Base-by-base conservation (phyloP, 2,888 invertebrate species). In the Andrena marginata region DNA sequence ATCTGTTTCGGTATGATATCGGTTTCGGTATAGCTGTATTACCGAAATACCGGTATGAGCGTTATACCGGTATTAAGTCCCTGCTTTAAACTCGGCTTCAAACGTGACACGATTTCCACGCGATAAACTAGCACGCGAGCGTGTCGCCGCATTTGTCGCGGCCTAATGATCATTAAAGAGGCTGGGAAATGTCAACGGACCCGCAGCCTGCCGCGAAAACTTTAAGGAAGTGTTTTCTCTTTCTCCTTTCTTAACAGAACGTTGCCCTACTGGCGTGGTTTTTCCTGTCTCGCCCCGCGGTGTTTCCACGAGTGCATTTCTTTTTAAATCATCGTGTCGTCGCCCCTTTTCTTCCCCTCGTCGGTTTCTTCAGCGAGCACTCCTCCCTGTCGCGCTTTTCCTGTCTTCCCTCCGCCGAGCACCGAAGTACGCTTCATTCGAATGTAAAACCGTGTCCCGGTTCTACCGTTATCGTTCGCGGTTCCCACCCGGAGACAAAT, bases 131-230 rank as follows among this genome's bases (percentile, higher is more conserved):
- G 42, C 35, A 16, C 31, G 42, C 26, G 59, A 73, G 67, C 48
- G 65, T 76, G 68, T 64, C 33, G 33, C 54, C 54, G 60, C 73
- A 73, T 76, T 84, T 51, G 79, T 68, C 76, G 79, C 51, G 82
- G 82, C 68, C 80, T 88, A 89, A 90, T 82, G 89, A 88, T 85
- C 86, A 85, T 86, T 86, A 86, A 89, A 82, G 62, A 71, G 83
- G 33, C 81, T 69, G 74, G 72, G 62, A 78, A 83, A 67, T 65
- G 80, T 82, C 80, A 67, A 67, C 64, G 48, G 70, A 54, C 42
- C 13, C 42, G 42, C 63, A 23, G 8, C n/a, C 48, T 42, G 73
- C 62, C 31, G 51, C 56, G 65, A 64, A 65, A 70, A 49, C 75
- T 67, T 75, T 54, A 49, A 64, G 5, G 20, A 54, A 69, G 69